A percentile compares a stretch with the other conserved stretches of the same genome.
These are phyloP conservation scores for Rhynchotus rufescens DNA, from an alignment of 2,797 vertebrate species.

Conservation along the genomic window DNA sequence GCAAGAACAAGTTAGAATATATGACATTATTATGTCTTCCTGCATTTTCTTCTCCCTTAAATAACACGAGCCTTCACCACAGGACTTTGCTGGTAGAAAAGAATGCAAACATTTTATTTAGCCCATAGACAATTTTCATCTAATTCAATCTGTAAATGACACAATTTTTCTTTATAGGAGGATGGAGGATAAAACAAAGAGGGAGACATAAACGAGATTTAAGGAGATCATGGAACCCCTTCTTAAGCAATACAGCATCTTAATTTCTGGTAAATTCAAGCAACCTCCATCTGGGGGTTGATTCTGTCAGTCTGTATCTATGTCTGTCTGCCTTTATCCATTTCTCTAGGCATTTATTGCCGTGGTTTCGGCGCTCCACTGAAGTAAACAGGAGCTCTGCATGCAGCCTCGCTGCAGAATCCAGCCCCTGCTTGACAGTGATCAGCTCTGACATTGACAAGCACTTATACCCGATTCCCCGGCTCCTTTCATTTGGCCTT, in stretches of 20 bases:
- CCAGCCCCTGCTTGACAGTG: constrained; percentile 14
- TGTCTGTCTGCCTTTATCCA: constrained; percentile 59
- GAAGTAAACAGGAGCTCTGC: not conserved
- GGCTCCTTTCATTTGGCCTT: constrained; percentile 18
- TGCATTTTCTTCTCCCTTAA: constrained; percentile 66
- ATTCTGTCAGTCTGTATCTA: constrained; percentile 56
- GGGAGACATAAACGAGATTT: constrained; percentile 34
- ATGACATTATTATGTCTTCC: constrained; percentile 69
- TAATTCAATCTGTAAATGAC: constrained; percentile 30
- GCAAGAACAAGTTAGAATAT: constrained; percentile 73
- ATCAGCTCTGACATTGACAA: constrained; percentile 47
- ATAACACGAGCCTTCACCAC: constrained; percentile 14
- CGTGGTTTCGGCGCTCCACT: not conserved
- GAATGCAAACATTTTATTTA: constrained; percentile 30
- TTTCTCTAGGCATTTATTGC: constrained; percentile 39
- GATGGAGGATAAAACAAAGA: constrained; percentile 5
- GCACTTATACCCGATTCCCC: constrained; percentile 30
- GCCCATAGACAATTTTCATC: constrained; percentile 15
- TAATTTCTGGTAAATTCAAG: constrained; percentile 49
- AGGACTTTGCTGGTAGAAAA: not conserved
- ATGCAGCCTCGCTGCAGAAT: not conserved
- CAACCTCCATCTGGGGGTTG: constrained; percentile 31
- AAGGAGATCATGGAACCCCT: constrained; percentile 48
- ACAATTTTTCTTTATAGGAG: not conserved
- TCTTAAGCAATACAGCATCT: constrained; percentile 54